Conservation (phyloP, 2,888 invertebrate genomes). For the Synergus umbraculus region DNA sequence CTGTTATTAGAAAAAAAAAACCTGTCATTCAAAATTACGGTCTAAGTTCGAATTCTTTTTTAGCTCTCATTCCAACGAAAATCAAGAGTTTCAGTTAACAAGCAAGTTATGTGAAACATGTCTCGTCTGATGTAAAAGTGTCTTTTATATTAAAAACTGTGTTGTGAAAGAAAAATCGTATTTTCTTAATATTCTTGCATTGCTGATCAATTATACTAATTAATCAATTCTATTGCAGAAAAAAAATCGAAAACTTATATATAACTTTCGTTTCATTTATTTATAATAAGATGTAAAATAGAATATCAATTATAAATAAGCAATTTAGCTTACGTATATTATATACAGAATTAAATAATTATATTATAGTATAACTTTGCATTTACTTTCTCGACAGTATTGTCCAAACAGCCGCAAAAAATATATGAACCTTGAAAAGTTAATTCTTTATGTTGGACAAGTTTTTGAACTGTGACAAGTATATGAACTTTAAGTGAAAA, state of each 20-base stretch:
- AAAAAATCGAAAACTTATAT: neutral
- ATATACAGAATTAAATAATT: constrained; percentile 52
- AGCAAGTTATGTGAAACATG: neutral
- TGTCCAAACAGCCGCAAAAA: neutral
- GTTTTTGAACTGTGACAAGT: neutral
- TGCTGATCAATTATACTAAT: neutral
- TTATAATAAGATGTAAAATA: constrained; percentile 62
- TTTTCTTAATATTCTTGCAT: neutral
- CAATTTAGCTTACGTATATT: constrained; percentile 25
- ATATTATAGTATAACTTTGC: constrained; percentile 25
- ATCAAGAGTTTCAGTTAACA: neutral
- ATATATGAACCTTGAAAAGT: neutral
- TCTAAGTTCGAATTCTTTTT: neutral
- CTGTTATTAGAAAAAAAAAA: no score
- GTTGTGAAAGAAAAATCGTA: neutral
- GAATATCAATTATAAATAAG: constrained; percentile 57
- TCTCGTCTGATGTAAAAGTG: neutral
- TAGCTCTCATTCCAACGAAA: neutral
- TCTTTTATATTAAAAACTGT: neutral
- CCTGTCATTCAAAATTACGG: neutral
- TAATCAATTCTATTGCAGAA: neutral
- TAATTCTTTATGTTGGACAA: neutral
- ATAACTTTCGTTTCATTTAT: constrained; percentile 36
- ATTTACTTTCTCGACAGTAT: constrained; percentile 18
- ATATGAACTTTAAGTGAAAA: constrained; percentile 1